Percentiles rank a stretch among this genome's conserved stretches.
phyloP scores from a whole-genome alignment of 2,888 invertebrate species.

The Dynastes maya region DNA sequence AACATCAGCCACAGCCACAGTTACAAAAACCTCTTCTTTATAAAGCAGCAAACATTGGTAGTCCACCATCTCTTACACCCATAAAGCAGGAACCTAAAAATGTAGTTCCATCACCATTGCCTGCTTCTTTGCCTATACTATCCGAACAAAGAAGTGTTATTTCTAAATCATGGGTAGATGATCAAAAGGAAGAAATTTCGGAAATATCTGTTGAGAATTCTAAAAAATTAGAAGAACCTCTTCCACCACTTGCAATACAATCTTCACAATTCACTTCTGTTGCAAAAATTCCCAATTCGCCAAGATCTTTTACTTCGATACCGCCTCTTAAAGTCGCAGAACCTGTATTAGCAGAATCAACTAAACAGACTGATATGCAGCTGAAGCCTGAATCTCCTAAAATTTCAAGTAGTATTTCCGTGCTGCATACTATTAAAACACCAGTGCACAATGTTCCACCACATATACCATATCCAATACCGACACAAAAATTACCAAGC shows the following conservation, averaged over 20 bases:
- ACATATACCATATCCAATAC: conserved; percentile 48
- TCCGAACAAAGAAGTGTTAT: conserved; percentile 51
- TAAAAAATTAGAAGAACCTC: conserved; percentile 34
- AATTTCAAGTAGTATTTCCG: conserved; percentile 26
- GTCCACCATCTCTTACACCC: conserved; percentile 68
- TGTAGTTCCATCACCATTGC: conserved; percentile 19
- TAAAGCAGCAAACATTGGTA: conserved; percentile 62
- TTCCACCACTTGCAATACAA: conserved; percentile 42
- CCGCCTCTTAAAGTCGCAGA: conserved; percentile 47
- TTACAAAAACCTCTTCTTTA: conserved; percentile 51
- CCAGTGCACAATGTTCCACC: conserved; percentile 45
- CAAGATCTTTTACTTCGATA: conserved; percentile 43
- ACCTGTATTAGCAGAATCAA: conserved; percentile 9
- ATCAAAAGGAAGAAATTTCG: conserved; percentile 30
- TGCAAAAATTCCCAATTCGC: conserved; percentile 36
- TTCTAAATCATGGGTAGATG: conserved; percentile 51
- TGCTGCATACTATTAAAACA: conserved; percentile 33
- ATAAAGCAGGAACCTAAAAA: conserved; percentile 61
- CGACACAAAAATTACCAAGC: conserved; percentile 34
- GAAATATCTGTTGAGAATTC: conserved; percentile 16
- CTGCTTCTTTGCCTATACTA: conserved; percentile 30
- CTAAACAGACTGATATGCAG: conserved; percentile 35
- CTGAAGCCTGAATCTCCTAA: conserved; percentile 27
- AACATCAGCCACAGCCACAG: conserved; percentile 19
- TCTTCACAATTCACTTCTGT: conserved; percentile 34